Evolutionary conservation across 2,797 vertebrate species (phyloP).

Genomic region (Megaceryle alcyon): DNA sequence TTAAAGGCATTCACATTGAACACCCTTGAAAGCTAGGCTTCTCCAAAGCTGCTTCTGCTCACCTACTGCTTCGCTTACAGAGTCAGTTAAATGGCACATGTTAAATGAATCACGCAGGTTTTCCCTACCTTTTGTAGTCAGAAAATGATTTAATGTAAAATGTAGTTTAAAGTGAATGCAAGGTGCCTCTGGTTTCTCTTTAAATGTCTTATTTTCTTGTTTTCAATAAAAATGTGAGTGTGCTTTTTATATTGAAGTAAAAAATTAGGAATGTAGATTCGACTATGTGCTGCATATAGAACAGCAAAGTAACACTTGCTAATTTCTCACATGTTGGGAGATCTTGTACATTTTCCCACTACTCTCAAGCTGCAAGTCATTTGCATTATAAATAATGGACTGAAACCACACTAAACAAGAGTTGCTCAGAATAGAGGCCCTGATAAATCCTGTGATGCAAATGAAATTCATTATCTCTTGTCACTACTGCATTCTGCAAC

Average conservation of each 20-base stretch:
- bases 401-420: neutral
- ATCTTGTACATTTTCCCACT: constrained; percentile 35
- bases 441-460: constrained; percentile 4
- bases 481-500: neutral
- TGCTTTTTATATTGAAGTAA: constrained; percentile 10
- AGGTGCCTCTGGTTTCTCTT: neutral
- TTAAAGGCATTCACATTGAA: neutral
- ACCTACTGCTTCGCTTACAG: neutral
- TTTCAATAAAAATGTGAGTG: neutral
- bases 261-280: constrained; percentile 35
- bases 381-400: constrained; percentile 26
- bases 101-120: neutral
- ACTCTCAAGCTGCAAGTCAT: constrained; percentile 40
- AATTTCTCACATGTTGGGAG: constrained; percentile 45
- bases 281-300: constrained; percentile 15
- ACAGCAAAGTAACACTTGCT: constrained; percentile 35
- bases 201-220: neutral
- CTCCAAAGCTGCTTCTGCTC: neutral
- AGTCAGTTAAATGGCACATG: neutral
- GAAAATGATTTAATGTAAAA: neutral
- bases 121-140: neutral
- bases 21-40: neutral
- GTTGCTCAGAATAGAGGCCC: neutral
- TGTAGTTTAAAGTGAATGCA: neutral
- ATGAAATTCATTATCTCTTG: constrained; percentile 38